These are phyloP conservation scores for Caenorhabditis briggsae DNA, from an alignment of 1,140 invertebrate genomes.

Conservation along the genomic window DNA sequence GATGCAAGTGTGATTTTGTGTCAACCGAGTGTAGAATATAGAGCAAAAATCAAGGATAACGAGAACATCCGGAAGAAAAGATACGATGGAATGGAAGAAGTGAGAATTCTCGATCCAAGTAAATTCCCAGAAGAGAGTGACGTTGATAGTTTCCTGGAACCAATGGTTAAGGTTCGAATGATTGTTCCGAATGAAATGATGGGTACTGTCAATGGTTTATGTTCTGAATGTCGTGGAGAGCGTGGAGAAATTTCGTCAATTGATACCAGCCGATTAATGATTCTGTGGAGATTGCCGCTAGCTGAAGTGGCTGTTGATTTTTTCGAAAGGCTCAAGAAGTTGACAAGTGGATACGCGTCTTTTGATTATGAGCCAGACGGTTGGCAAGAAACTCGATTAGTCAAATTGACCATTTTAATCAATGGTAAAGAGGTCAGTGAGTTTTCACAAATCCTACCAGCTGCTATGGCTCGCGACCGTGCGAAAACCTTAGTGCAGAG, in stretches of 20 bases:
- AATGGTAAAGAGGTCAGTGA: constrained; percentile 84
- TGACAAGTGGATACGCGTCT: constrained; percentile 90
- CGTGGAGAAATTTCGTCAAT: constrained; percentile 85
- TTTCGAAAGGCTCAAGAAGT: constrained; percentile 86
- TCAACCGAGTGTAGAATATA: constrained; percentile 93
- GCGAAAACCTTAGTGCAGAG: constrained; percentile 85
- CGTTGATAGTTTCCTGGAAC: constrained; percentile 82
- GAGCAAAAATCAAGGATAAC: constrained; percentile 84
- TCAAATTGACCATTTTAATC: constrained; percentile 81
- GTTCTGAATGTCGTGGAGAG: constrained; percentile 85
- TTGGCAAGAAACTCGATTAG: constrained; percentile 84
- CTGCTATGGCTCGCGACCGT: constrained; percentile 82
- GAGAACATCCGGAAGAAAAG: constrained; percentile 82
- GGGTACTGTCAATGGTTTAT: constrained; percentile 78
- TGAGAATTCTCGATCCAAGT: constrained; percentile 88
- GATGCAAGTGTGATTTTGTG: constrained; percentile 90
- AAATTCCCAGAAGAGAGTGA: constrained; percentile 77
- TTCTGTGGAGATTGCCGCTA: constrained; percentile 88
- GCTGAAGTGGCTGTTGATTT: constrained; percentile 95
- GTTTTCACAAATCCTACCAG: constrained; percentile 87
- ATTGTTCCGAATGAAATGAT: constrained; percentile 84
- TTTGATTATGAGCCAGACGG: constrained; percentile 96
- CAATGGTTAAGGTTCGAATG: constrained; percentile 83
- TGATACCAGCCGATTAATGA: constrained; percentile 86
- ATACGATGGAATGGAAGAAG: constrained; percentile 81